These are phyloP conservation scores for Mugil cephalus DNA, from an alignment of 2,113 vertebrate genomes.

Conservation along the genomic window DNA sequence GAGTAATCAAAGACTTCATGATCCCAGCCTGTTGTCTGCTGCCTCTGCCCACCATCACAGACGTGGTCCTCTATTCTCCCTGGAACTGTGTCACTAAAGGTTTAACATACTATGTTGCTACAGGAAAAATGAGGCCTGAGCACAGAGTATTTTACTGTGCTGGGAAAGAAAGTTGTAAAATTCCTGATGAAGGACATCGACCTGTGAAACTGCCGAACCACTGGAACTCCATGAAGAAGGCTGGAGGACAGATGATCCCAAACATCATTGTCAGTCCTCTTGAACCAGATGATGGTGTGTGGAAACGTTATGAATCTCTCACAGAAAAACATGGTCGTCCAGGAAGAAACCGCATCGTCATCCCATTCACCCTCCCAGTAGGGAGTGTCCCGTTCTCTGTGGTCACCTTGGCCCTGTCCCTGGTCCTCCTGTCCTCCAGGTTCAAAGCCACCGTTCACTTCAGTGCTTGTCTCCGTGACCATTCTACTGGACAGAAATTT, in stretches of 20 bases:
- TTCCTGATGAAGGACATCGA: neutral
- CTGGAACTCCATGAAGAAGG: constrained; percentile 26
- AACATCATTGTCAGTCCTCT: constrained; percentile 17
- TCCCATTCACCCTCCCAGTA: constrained; percentile 2
- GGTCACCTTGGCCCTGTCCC: neutral
- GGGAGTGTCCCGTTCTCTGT: neutral
- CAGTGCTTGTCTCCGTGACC: constrained; percentile 5
- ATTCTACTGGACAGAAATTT: no score
- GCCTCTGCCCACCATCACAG: constrained; percentile 12
- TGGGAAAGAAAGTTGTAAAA: neutral
- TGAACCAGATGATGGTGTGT: fast-evolving
- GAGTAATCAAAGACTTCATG: neutral
- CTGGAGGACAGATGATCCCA: constrained; percentile 15
- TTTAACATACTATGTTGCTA: neutral
- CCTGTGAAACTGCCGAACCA: neutral
- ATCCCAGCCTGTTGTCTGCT: constrained; percentile 9
- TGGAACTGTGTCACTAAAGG: constrained; percentile 11
- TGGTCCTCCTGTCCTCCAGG: constrained; percentile 2
- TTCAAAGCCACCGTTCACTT: constrained; percentile 14
- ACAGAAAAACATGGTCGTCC: neutral
- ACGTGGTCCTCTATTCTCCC: constrained; percentile 27
- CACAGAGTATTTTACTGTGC: neutral
- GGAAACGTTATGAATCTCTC: fast-evolving
- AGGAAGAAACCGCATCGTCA: constrained; percentile 6
- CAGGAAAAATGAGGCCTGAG: neutral